These are phyloP conservation scores for Zaprionus davidi DNA, from an alignment of 1,140 invertebrate species.

Conservation along the genomic window DNA sequence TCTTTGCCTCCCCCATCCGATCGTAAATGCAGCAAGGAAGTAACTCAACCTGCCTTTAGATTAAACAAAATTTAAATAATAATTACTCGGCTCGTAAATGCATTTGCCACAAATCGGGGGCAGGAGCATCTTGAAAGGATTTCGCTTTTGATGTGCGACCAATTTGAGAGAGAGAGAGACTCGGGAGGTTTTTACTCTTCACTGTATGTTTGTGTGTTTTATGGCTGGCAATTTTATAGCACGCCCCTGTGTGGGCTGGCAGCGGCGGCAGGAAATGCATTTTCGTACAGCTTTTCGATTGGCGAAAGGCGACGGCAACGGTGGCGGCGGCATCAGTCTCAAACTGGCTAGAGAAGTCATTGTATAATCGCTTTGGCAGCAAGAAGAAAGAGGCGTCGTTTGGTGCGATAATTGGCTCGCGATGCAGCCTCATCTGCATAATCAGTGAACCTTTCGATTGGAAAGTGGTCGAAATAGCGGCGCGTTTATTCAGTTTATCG, in stretches of 20 bases:
- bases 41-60: slow-evolving; percentile 38
- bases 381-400: not conserved
- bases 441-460: slow-evolving; percentile 3
- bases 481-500: not conserved
- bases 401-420: not conserved
- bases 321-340: not conserved
- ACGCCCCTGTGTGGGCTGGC: slow-evolving; percentile 14
- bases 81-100: slow-evolving; percentile 62
- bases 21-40: slow-evolving; percentile 1
- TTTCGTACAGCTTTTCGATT: slow-evolving; percentile 5
- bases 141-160: slow-evolving; percentile 71
- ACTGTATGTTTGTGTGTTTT: not conserved
- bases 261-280: slow-evolving; percentile 45
- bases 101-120: slow-evolving; percentile 42
- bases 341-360: slow-evolving; percentile 10
- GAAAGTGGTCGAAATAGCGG: slow-evolving; percentile 1
- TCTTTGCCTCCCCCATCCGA: not conserved
- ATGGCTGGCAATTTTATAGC: slow-evolving; percentile 54
- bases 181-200: slow-evolving; percentile 34
- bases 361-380: not conserved
- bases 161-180: slow-evolving; percentile 49
- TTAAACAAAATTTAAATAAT: slow-evolving; percentile 76
- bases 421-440: slow-evolving; percentile 2
- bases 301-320: slow-evolving; percentile 19
- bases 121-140: slow-evolving; percentile 72